phyloP scores from a whole-genome alignment of 53 echinoderm and acorn worm genomes.

The Pentamera pediparva region DNA sequence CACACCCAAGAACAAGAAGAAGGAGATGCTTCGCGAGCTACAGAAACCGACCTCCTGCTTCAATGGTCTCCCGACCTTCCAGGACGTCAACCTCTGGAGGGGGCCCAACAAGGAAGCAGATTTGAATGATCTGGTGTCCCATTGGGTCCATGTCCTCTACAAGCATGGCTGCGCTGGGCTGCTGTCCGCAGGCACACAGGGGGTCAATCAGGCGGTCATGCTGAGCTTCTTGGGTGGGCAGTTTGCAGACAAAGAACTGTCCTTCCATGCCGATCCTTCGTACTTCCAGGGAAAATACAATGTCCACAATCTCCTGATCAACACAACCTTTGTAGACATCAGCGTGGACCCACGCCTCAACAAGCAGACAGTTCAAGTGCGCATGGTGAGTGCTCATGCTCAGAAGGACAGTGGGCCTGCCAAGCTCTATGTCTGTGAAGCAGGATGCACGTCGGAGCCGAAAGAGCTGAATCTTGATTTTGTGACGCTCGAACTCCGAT shows the following conservation, averaged over 20 bases:
- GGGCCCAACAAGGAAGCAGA: constrained; percentile 46
- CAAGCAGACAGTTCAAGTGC: constrained; percentile 40
- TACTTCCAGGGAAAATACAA: constrained; percentile 63
- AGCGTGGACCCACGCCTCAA: constrained; percentile 53
- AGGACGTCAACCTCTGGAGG: constrained; percentile 65
- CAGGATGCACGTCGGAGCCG: constrained; percentile 69
- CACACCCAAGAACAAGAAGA: constrained; percentile 57
- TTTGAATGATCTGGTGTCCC: constrained; percentile 72
- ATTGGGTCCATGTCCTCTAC: constrained; percentile 91
- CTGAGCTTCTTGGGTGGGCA: constrained; percentile 87
- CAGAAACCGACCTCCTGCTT: constrained; percentile 87
- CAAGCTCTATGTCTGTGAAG: constrained; percentile 74
- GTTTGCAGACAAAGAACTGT: constrained; percentile 84
- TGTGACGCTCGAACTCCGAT: constrained; percentile 64
- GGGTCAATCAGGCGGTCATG: constrained; percentile 86
- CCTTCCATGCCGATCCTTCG: constrained; percentile 90
- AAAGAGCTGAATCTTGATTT: constrained; percentile 53
- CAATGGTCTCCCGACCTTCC: constrained; percentile 83
- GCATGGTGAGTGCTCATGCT: constrained; percentile 42
- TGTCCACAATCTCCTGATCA: constrained; percentile 77
- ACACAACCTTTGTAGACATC: constrained; percentile 72
- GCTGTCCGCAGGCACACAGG: constrained; percentile 66
- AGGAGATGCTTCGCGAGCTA: constrained; percentile 71
- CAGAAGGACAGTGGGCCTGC: not conserved
- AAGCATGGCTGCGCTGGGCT: constrained; percentile 84